phyloP scores from a whole-genome alignment of 2,888 invertebrate species.

The Yponomeuta malinellus region DNA sequence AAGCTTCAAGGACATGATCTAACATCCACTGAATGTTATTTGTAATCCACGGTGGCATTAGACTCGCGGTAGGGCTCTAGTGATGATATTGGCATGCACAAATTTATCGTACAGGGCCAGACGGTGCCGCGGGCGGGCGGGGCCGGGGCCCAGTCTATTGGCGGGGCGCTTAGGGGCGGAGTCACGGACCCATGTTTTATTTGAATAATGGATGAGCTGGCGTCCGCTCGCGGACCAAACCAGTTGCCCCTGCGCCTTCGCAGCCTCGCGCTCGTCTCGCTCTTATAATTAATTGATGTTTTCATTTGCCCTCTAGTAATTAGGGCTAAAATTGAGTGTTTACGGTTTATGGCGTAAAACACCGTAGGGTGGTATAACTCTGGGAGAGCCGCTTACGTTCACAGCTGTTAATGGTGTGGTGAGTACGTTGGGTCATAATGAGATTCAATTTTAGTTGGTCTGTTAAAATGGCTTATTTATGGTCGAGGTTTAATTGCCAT shows the following conservation, averaged over 20 bases:
- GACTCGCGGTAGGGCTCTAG: conserved; percentile 17
- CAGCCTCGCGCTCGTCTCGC: conserved; percentile 68
- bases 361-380: conserved; percentile 2
- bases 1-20: no score
- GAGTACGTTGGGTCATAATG: not conserved
- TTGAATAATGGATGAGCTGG: conserved; percentile 73
- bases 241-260: conserved; percentile 51
- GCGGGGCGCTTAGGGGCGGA: conserved; percentile 69
- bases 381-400: conserved; percentile 23
- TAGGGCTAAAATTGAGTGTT: conserved; percentile 62
- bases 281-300: conserved; percentile 73
- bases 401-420: conserved; percentile 7
- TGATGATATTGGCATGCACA: conserved; percentile 59
- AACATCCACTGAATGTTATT: no score
- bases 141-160: conserved; percentile 58
- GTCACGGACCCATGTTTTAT: conserved; percentile 71
- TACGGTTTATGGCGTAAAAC: conserved; percentile 49
- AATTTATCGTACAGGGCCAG: conserved; percentile 59
- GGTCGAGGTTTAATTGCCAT: conserved; percentile 12
- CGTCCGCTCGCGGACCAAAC: conserved; percentile 55
- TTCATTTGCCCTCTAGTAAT: conserved; percentile 70
- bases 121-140: conserved; percentile 66
- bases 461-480: conserved; percentile 13
- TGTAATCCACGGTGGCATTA: not conserved
- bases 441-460: conserved; percentile 7